A percentile compares a stretch with the other conserved stretches of the same genome.
Evolutionary conservation across 2,113 vertebrate genomes (phyloP).

Genomic region (Cyprinus carpio): DNA sequence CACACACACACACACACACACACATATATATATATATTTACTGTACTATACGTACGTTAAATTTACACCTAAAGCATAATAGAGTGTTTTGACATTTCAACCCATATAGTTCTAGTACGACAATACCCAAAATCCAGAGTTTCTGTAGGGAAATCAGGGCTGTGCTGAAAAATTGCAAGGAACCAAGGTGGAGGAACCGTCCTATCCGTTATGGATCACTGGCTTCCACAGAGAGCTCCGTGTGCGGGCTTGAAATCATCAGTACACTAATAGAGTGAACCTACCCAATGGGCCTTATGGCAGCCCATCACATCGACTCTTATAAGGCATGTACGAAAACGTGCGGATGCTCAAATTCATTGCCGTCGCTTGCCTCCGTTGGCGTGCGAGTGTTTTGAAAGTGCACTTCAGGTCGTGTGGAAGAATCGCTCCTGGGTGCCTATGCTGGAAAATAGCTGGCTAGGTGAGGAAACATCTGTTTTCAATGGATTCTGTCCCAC

Average conservation of each 20-base stretch:
- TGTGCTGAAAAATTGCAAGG: constrained; percentile 13
- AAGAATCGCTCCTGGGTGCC: neutral
- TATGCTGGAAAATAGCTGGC: constrained; percentile 7
- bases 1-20: too few relatives aligned
- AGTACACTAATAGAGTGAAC: constrained; percentile 8
- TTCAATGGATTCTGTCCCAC: constrained; percentile 36
- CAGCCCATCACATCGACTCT: neutral
- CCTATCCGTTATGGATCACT: constrained; percentile 34
- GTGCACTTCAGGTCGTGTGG: neutral
- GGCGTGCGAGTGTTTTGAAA: neutral
- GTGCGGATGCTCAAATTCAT: neutral
- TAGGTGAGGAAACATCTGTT: constrained; percentile 42
- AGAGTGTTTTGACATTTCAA: neutral
- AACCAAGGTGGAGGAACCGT: constrained; percentile 5
- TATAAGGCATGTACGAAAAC: neutral
- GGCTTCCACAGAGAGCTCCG: neutral
- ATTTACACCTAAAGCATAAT: neutral
- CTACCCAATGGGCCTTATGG: constrained; percentile 25
- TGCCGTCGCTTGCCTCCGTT: neutral
- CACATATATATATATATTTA: neutral
- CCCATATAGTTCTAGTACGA: neutral
- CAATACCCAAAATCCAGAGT: neutral
- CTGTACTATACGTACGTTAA: neutral
- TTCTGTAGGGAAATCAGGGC: constrained; percentile 15
- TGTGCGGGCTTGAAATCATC: neutral